phyloP scores from a whole-genome alignment of 2,888 invertebrate genomes.

The Entomobrya proxima region DNA sequence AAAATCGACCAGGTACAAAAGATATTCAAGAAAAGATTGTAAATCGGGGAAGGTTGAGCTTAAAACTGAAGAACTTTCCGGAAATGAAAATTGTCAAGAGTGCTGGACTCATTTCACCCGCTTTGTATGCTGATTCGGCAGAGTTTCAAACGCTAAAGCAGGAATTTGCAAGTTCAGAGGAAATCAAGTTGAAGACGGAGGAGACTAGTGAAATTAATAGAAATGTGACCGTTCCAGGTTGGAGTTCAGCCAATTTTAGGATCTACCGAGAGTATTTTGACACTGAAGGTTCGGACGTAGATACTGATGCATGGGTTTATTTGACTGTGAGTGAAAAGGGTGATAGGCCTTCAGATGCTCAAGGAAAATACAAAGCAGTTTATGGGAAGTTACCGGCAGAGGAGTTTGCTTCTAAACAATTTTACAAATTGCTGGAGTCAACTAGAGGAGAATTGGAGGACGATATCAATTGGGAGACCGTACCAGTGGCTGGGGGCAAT shows the following conservation, averaged over 20 bases:
- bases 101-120: not conserved
- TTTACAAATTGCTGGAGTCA: not conserved
- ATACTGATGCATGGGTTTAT: not conserved
- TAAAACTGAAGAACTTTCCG: not conserved
- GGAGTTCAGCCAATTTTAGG: not conserved
- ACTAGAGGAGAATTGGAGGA: not conserved
- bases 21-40: not conserved
- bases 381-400: not conserved
- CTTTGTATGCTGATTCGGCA: not conserved
- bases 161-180: not conserved
- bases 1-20: not conserved
- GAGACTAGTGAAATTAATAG: not conserved
- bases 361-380: not conserved
- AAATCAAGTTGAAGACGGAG: not conserved
- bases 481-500: too few species aligned
- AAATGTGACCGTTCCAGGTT: not conserved
- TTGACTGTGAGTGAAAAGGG: not conserved
- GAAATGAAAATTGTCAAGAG: not conserved
- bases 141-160: not conserved
- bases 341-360: not conserved
- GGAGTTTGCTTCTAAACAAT: not conserved
- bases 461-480: not conserved
- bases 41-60: not conserved
- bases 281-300: not conserved
- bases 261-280: conserved; percentile 12